phyloP scores from a whole-genome alignment of 2,888 invertebrate species.

The Pachymerium ferrugineum region DNA sequence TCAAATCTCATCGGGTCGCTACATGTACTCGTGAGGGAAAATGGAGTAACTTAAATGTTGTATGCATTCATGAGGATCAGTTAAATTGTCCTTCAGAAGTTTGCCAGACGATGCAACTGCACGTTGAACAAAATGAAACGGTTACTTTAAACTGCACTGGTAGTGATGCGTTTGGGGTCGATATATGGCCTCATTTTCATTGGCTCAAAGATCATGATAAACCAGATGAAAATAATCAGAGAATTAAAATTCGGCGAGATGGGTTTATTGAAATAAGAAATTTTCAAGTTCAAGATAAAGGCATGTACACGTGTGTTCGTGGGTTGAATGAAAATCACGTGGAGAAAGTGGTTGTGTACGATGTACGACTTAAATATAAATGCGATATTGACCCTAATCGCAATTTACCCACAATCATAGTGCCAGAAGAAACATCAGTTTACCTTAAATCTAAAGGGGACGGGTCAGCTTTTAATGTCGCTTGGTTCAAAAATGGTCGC shows the following conservation, averaged over 20 bases:
- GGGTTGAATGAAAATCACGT: neutral
- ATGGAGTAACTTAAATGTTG: neutral
- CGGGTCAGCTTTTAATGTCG: neutral
- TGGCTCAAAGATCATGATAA: neutral
- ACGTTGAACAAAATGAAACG: neutral
- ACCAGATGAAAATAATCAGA: neutral
- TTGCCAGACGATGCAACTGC: neutral
- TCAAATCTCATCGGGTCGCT: neutral
- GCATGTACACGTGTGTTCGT: neutral
- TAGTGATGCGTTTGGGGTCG: neutral
- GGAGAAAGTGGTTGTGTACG: conserved; percentile 12
- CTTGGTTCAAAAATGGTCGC: neutral
- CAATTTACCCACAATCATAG: neutral
- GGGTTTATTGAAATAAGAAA: neutral
- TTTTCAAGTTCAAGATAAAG: neutral
- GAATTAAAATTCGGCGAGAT: neutral
- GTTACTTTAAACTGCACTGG: neutral
- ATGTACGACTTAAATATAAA: neutral
- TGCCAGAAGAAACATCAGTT: neutral
- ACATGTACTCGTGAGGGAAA: neutral
- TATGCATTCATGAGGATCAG: neutral
- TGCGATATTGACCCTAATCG: neutral
- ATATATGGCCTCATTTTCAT: neutral
- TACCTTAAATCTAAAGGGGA: neutral
- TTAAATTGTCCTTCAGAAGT: neutral